phyloP scores from a whole-genome alignment of 2,797 vertebrate species.

The Streptopelia turtur region DNA sequence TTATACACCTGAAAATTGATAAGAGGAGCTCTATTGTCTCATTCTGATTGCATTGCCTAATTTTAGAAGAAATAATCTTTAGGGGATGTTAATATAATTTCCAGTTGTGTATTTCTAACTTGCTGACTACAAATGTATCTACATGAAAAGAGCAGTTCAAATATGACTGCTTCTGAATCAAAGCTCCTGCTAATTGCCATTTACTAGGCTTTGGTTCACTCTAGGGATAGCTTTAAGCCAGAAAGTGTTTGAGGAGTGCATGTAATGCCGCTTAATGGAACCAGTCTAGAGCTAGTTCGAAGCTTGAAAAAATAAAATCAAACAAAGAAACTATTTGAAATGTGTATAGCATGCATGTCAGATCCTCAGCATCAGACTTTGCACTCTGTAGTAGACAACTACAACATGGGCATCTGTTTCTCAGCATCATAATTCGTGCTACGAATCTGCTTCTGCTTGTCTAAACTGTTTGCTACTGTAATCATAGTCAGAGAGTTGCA shows the following conservation, averaged over 20 bases:
- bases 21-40: not conserved
- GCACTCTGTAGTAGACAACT: not conserved
- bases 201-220: not conserved
- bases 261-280: not conserved
- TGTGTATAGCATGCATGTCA: not conserved
- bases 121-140: not conserved
- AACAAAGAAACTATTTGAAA: not conserved
- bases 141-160: not conserved
- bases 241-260: not conserved
- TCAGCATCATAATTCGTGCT: not conserved
- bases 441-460: not conserved
- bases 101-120: not conserved
- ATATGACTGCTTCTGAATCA: not conserved
- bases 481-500: not conserved
- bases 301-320: not conserved
- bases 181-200: not conserved
- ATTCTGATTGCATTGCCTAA: not conserved
- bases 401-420: not conserved
- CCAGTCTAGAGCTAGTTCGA: not conserved
- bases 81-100: not conserved
- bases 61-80: not conserved
- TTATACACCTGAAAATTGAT: not conserved
- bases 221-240: not conserved
- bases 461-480: not conserved
- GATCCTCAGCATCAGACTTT: not conserved